Evolutionary conservation across 1,140 invertebrate species (phyloP).

Genomic region (Ptiloglossa arizonensis): DNA sequence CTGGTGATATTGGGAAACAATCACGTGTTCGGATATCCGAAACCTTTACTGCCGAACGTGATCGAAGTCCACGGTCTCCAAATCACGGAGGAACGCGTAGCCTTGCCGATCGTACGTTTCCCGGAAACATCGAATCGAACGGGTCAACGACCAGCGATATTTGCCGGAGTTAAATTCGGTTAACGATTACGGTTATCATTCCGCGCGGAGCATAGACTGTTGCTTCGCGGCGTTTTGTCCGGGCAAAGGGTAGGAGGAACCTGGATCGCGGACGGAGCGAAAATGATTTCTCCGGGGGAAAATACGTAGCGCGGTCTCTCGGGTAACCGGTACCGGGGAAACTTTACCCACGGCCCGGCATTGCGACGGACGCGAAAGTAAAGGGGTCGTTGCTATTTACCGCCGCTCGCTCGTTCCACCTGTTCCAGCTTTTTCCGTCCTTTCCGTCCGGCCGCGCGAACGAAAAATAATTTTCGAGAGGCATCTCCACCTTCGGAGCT

Average conservation of each 20-base stretch:
- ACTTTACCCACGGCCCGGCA: conserved; percentile 59
- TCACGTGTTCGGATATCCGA: conserved; percentile 76
- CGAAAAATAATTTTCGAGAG: conserved; percentile 53
- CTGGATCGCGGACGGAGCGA: conserved; percentile 27
- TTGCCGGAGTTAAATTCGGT: conserved; percentile 7
- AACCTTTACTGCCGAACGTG: conserved; percentile 80
- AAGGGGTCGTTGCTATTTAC: conserved; percentile 67
- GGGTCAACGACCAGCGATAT: neutral
- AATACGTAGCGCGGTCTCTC: conserved; percentile 53
- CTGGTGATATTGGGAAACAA: conserved; percentile 77
- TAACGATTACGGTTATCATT: conserved; percentile 39
- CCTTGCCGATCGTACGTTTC: conserved; percentile 59
- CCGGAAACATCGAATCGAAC: no score
- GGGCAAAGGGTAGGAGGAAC: neutral
- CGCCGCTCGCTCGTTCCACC: conserved; percentile 40
- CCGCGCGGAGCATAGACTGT: conserved; percentile 18
- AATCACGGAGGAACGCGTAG: conserved; percentile 65
- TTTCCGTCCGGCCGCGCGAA: no score
- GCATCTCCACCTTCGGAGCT: conserved; percentile 27
- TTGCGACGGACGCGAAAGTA: conserved; percentile 57
- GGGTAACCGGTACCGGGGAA: conserved; percentile 47
- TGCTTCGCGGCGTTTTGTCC: conserved; percentile 21
- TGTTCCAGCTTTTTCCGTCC: neutral
- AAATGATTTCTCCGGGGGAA: conserved; percentile 66
- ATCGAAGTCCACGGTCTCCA: conserved; percentile 83